A percentile compares a stretch with the other conserved stretches of the same genome.
These are phyloP conservation scores for Mnemiopsis leidyi DNA, from an alignment of 37 sponge, comb jelly and placozoan species.

Conservation along the genomic window DNA sequence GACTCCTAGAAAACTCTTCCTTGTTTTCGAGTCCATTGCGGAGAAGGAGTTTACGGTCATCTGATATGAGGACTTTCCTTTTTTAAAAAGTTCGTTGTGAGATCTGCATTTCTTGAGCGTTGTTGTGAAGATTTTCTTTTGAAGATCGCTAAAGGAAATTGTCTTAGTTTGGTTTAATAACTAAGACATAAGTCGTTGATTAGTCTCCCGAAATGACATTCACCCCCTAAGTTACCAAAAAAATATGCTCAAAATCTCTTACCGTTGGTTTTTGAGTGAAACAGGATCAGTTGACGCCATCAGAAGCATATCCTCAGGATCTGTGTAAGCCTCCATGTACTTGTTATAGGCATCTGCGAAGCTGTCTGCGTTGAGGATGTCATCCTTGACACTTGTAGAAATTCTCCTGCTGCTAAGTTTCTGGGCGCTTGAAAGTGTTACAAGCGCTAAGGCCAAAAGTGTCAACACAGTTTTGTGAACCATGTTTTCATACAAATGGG, in stretches of 20 bases:
- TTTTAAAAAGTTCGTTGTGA: neutral
- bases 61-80: neutral
- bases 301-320: neutral
- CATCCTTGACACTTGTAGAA: neutral
- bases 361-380: neutral
- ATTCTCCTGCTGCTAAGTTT: neutral
- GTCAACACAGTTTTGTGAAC: neutral
- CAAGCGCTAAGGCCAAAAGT: neutral
- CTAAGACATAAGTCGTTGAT: too few species aligned
- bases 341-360: neutral
- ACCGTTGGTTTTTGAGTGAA: neutral
- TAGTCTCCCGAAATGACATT: too few species aligned
- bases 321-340: conserved; percentile 22
- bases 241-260: neutral
- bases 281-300: neutral
- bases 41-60: neutral
- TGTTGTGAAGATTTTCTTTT: neutral
- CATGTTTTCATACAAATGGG: too few species aligned
- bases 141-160: neutral
- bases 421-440: neutral
- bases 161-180: too few species aligned
- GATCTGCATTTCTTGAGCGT: neutral
- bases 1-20: neutral
- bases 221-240: too few species aligned
- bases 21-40: neutral